These are phyloP conservation scores for Cerceris rybyensis DNA, from an alignment of 2,888 invertebrate species.

Conservation along the genomic window DNA sequence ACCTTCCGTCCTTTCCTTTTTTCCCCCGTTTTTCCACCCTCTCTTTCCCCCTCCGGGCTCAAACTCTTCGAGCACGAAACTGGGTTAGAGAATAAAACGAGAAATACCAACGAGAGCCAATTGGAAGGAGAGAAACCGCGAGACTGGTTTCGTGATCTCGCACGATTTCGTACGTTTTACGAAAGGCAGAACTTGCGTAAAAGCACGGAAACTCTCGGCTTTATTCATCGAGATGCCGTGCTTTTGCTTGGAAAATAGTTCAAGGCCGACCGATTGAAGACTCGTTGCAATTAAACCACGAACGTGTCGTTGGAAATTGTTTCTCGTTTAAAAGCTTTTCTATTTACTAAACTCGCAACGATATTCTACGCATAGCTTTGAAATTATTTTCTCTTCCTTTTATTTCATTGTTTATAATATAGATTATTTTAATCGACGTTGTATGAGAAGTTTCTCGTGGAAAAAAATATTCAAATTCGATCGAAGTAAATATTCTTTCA, in stretches of 20 bases:
- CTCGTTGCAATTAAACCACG: conserved; percentile 24
- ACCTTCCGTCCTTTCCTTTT: conserved; percentile 48
- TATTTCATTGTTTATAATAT: no score
- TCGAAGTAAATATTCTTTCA: conserved; percentile 5
- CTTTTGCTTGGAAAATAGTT: conserved; percentile 41
- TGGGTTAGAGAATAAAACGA: conserved; percentile 67
- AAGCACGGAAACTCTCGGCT: conserved; percentile 31
- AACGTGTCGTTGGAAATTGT: neutral
- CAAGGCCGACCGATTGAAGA: conserved; percentile 55
- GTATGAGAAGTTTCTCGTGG: no score
- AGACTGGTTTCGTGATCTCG: conserved; percentile 35
- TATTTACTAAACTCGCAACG: no score
- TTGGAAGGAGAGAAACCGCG: conserved; percentile 45
- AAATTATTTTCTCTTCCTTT: no score
- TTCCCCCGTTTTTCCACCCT: conserved; percentile 36
- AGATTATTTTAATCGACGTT: no score
- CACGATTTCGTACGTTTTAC: conserved; percentile 36
- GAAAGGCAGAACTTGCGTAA: conserved; percentile 25
- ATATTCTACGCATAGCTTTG: no score
- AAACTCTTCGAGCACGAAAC: conserved; percentile 53
- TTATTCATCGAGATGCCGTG: conserved; percentile 28
- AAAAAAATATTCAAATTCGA: neutral
- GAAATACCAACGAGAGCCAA: conserved; percentile 52
- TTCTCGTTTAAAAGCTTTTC: no score
- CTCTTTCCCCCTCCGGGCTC: conserved; percentile 24